Conservation (phyloP, 2,113 vertebrate genomes). For the Trematomus loennbergii region DNA sequence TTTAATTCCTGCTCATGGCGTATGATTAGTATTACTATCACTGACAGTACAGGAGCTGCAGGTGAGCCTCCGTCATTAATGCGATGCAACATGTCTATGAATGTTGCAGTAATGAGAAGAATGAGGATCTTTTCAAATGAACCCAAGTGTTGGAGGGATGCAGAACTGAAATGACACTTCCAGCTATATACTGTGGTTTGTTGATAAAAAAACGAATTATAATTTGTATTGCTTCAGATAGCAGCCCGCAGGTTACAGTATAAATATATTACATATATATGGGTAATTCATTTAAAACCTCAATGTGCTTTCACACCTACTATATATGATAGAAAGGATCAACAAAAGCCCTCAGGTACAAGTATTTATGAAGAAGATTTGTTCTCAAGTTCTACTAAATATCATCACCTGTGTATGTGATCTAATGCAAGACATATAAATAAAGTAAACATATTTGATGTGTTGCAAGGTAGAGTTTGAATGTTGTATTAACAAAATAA, state of each 20-base stretch:
- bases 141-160: neutral
- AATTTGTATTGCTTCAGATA: neutral
- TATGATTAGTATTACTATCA: constrained; percentile 18
- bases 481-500: no score
- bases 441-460: neutral
- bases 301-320: neutral
- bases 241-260: neutral
- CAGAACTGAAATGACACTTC: neutral
- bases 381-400: neutral
- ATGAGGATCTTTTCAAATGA: neutral
- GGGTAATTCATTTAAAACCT: neutral
- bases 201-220: neutral
- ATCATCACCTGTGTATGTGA: no score
- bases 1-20: constrained; percentile 9
- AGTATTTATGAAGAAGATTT: neutral
- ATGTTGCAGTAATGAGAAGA: neutral
- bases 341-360: neutral
- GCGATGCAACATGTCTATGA: constrained; percentile 19
- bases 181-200: neutral
- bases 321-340: neutral
- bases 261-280: neutral
- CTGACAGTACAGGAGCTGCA: constrained; percentile 3
- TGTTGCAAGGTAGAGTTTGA: neutral
- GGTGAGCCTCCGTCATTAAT: neutral
- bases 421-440: neutral